A percentile compares a stretch with the other conserved stretches of the same genome.
Conservation (phyloP, 2,888 invertebrate species). For the Cantharis flavilabris region DNA sequence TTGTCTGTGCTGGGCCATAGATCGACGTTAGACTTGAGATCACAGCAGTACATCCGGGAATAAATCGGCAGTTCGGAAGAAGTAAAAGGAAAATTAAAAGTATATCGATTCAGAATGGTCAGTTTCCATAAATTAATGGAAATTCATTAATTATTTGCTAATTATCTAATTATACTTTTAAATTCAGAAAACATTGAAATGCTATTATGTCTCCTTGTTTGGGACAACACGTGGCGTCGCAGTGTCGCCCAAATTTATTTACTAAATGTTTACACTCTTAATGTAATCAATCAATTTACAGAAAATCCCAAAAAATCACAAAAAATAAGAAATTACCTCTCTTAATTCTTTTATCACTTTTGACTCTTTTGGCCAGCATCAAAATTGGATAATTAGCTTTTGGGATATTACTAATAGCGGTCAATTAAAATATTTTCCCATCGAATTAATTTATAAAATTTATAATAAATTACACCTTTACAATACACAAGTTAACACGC, state of each 20-base stretch:
- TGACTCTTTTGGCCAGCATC: background rate
- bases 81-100: no score
- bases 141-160: background rate
- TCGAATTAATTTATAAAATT: background rate
- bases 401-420: background rate
- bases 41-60: no score
- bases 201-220: background rate
- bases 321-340: background rate
- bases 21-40: no score
- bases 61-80: no score
- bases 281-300: background rate
- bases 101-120: background rate
- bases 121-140: background rate
- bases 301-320: background rate
- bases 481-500: background rate
- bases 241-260: background rate
- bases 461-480: background rate
- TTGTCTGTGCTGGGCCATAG: no score
- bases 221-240: background rate
- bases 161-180: background rate
- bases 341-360: background rate
- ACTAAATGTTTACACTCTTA: background rate
- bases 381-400: background rate
- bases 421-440: background rate
- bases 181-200: background rate